Evolutionary conservation across 2,797 vertebrate species (phyloP).

Genomic region (Microchirus variegatus): DNA sequence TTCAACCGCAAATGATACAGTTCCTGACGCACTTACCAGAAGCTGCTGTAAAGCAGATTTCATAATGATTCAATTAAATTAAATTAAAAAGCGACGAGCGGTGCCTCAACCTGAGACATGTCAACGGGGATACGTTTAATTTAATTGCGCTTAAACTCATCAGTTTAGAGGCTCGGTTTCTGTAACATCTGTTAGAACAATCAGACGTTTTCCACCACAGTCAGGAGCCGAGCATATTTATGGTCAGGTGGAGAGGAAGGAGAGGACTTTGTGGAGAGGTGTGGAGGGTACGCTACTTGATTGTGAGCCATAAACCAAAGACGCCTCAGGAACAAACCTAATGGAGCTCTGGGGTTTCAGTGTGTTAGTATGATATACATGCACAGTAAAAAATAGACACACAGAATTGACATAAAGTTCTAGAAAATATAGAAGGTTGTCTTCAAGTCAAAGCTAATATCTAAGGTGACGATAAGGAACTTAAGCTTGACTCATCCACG

Average conservation of each 20-base stretch:
- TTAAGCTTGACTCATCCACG: too few relatives aligned
- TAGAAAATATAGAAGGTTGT: too few relatives aligned
- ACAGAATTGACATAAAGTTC: too few relatives aligned
- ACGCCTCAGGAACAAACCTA: constrained; percentile 7
- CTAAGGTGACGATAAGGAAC: too few relatives aligned
- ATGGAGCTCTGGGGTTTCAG: constrained; percentile 10
- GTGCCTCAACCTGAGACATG: background rate
- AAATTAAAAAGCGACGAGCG: background rate
- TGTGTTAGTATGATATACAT: background rate
- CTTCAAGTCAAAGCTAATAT: too few relatives aligned
- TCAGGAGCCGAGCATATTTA: constrained; percentile 26
- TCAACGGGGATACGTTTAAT: background rate
- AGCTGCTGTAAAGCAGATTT: background rate
- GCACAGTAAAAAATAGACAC: too few relatives aligned
- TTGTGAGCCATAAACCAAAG: constrained; percentile 34
- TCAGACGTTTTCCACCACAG: constrained; percentile 19
- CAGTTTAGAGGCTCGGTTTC: background rate
- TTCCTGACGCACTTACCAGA: background rate
- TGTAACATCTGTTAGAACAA: constrained; percentile 29
- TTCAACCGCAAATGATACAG: constrained; percentile 1
- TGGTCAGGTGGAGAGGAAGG: constrained; percentile 29
- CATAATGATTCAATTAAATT: too few relatives aligned
- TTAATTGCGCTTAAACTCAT: constrained; percentile 10
- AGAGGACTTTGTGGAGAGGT: constrained; percentile 33
- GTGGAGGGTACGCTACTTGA: constrained; percentile 23